Evolutionary conservation across 2,113 vertebrate species (phyloP).

Genomic region (Phalacrocorax carbo): DNA sequence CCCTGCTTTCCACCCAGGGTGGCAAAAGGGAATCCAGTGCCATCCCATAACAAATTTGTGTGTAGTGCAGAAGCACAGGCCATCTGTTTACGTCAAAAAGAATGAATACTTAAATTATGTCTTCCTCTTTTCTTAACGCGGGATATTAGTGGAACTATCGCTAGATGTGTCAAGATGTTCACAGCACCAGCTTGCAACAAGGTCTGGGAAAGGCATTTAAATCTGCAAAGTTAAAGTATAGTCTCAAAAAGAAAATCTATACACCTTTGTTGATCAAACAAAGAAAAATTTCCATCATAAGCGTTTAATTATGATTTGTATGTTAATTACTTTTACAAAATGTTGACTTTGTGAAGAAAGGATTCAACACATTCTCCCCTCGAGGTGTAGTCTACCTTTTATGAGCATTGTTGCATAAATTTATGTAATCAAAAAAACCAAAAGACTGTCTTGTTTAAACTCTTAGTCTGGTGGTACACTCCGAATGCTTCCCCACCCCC

Average conservation of each 20-base stretch:
- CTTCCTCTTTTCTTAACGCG: neutral
- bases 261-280: slow-evolving; percentile 39
- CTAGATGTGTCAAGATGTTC: slow-evolving; percentile 30
- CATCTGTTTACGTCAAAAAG: slow-evolving; percentile 22
- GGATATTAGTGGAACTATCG: slow-evolving; percentile 36
- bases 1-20: neutral
- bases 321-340: slow-evolving; percentile 11
- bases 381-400: slow-evolving; percentile 33
- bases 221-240: slow-evolving; percentile 7
- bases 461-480: slow-evolving; percentile 35
- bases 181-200: slow-evolving; percentile 71
- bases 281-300: slow-evolving; percentile 3
- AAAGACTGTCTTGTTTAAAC: slow-evolving; percentile 28
- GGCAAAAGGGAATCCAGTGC: neutral
- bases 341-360: slow-evolving; percentile 30
- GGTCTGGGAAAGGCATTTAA: slow-evolving; percentile 56
- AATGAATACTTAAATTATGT: slow-evolving; percentile 41
- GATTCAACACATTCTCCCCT: slow-evolving; percentile 8
- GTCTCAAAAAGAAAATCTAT: neutral
- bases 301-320: slow-evolving; percentile 35
- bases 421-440: slow-evolving; percentile 1
- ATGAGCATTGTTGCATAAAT: slow-evolving; percentile 33
- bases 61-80: slow-evolving; percentile 44
- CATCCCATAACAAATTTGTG: neutral
- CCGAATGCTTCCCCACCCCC: neutral